Conservation (phyloP, 1,140 invertebrate genomes). For the Conopomorpha cramerella region DNA sequence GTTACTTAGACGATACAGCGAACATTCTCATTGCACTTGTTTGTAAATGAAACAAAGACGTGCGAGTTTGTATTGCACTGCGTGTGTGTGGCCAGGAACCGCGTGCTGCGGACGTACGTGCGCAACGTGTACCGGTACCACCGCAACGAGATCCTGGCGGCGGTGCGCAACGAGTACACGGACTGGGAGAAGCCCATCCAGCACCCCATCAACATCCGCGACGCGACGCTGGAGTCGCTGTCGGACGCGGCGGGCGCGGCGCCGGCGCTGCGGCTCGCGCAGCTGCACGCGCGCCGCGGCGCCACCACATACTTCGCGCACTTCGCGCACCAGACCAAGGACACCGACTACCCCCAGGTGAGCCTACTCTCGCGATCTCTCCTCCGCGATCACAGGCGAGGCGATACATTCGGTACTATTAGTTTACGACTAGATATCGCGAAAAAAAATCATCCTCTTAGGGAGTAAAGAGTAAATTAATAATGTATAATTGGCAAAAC, state of each 20-base stretch:
- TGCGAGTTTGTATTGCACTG: neutral
- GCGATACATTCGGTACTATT: too few species aligned
- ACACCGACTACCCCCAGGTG: conserved; percentile 77
- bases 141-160: conserved; percentile 89
- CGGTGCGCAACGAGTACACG: conserved; percentile 90
- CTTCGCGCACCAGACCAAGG: conserved; percentile 79
- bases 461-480: too few species aligned
- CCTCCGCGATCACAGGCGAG: too few species aligned
- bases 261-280: conserved; percentile 70
- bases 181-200: conserved; percentile 88
- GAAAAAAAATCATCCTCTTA: too few species aligned
- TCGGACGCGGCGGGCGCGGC: conserved; percentile 82
- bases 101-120: conserved; percentile 79
- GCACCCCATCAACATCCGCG: conserved; percentile 79
- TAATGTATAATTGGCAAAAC: too few species aligned
- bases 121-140: conserved; percentile 87
- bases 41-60: too few species aligned
- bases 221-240: conserved; percentile 85
- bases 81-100: too few species aligned
- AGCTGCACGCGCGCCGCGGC: conserved; percentile 71
- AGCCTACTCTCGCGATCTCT: too few species aligned
- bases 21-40: neutral
- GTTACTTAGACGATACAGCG: neutral
- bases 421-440: too few species aligned
- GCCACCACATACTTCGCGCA: conserved; percentile 78